Base-by-base conservation (phyloP, 1,140 invertebrate species). In the Drosophila nigrodunni region DNA sequence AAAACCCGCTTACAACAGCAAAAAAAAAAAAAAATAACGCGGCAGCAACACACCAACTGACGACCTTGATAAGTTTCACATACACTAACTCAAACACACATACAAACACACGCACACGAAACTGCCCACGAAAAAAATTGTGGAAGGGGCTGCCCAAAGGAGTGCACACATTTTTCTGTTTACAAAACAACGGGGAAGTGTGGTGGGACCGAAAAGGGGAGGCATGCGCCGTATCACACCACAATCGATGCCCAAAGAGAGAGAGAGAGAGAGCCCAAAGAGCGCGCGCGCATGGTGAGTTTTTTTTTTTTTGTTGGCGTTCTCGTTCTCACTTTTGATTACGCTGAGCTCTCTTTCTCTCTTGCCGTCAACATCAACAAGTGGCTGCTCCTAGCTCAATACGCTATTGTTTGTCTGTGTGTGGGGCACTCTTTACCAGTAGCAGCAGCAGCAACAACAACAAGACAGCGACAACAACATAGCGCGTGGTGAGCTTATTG, bases 1-100 rank as follows among this genome's bases (percentile, higher is more conserved):
- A 87, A 88, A 88, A 88, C 85, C 85, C 85, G 85, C 85, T 88
- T 88, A 89, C 86, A 88, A 59, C 85, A 89, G 85, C 77, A 77
- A 78, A 78, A 74, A 62, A 75, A 78, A 74, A 62, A 73, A 49
- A 57, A 71, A 35, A 15, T 15, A 15, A 65, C 25, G 50, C 71
- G 65, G 49, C 65, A 66, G 41, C 41, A 72, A 82, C 82, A 72
- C 71, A 57, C 54, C 80, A 86, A 86, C 68, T 77, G 82, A 88
- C 85, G 85, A 88, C 85, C 85, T 88, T 88, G 85, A 88, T 88
- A 88, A 85, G 85, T 88, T 85, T 72, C 72, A 88, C 77, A 74
- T 44, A 68, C 21, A 62, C 44, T 44, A 25, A 13, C 41, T 7
- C 30, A 70, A 39, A 46, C 39, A 66, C 0, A 66, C 18, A 21